Evolutionary conservation across 2,888 invertebrate genomes (phyloP).

Genomic region (Pseudococcus viburni): DNA sequence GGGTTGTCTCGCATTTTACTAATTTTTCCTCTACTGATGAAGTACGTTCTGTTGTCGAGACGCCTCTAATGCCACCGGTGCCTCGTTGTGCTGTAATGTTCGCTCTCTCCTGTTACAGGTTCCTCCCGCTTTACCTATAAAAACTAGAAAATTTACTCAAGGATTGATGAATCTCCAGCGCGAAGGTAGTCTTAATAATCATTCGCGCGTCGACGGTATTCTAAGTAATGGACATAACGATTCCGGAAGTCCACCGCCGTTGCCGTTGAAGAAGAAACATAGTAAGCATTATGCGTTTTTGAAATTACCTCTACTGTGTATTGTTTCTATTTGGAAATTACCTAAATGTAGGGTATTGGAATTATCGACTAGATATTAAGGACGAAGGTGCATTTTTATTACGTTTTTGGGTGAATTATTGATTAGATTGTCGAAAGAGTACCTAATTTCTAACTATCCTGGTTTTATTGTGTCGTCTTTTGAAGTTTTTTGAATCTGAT

Average conservation of each 20-base stretch:
- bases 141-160: constrained; percentile 57
- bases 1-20: constrained; percentile 52
- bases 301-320: not conserved
- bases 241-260: constrained; percentile 80
- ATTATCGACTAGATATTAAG: not conserved
- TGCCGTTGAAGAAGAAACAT: constrained; percentile 94
- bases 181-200: constrained; percentile 45
- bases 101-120: constrained; percentile 18
- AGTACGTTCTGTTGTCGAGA: not conserved
- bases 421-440: too few species aligned
- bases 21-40: constrained; percentile 31
- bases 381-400: too few species aligned
- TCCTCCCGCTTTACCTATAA: constrained; percentile 63
- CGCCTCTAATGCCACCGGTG: constrained; percentile 5
- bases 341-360: not conserved
- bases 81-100: constrained; percentile 4
- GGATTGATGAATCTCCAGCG: constrained; percentile 19
- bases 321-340: not conserved
- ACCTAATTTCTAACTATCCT: too few species aligned
- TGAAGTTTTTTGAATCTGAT: not conserved
- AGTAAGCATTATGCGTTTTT: constrained; percentile 79
- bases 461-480: not conserved
- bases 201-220: not conserved
- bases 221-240: constrained; percentile 78
- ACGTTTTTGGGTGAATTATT: too few species aligned